Evolutionary conservation across 1,140 invertebrate species (phyloP).

Genomic region (Zeugodacus cucurbitae): DNA sequence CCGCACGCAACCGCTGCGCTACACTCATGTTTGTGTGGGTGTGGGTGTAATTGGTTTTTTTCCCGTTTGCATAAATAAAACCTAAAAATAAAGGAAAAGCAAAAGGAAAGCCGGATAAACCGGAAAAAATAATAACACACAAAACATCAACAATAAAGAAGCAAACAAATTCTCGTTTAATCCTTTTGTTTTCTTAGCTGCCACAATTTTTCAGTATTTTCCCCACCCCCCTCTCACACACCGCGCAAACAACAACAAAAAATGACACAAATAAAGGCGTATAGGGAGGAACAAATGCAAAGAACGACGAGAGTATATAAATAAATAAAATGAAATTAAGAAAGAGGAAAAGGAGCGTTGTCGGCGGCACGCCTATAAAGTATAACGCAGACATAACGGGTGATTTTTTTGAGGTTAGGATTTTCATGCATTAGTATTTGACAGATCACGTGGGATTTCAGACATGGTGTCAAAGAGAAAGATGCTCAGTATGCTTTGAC

Average conservation of each 20-base stretch:
- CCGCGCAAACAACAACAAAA: neutral
- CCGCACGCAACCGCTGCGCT: neutral
- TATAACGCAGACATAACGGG: neutral
- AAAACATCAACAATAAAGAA: slow-evolving; percentile 2
- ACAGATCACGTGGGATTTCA: too few relatives aligned
- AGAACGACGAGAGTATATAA: neutral
- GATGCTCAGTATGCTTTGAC: too few relatives aligned
- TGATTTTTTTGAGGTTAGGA: too few relatives aligned
- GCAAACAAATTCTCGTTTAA: slow-evolving; percentile 23
- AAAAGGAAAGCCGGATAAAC: neutral
- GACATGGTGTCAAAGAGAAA: too few relatives aligned
- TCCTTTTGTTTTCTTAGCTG: slow-evolving; percentile 9
- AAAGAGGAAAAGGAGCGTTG: neutral
- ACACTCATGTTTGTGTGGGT: neutral
- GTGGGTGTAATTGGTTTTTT: neutral
- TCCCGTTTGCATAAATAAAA: slow-evolving; percentile 6
- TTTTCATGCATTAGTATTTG: too few relatives aligned
- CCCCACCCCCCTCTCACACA: too few relatives aligned
- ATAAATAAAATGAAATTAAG: neutral
- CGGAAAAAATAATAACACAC: neutral
- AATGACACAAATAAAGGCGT: neutral
- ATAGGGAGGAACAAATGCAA: neutral
- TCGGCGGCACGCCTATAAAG: neutral
- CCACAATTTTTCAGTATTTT: neutral
- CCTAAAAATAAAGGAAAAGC: neutral